Conservation (phyloP, 2,113 vertebrate species). For the Pedionomus torquatus region DNA sequence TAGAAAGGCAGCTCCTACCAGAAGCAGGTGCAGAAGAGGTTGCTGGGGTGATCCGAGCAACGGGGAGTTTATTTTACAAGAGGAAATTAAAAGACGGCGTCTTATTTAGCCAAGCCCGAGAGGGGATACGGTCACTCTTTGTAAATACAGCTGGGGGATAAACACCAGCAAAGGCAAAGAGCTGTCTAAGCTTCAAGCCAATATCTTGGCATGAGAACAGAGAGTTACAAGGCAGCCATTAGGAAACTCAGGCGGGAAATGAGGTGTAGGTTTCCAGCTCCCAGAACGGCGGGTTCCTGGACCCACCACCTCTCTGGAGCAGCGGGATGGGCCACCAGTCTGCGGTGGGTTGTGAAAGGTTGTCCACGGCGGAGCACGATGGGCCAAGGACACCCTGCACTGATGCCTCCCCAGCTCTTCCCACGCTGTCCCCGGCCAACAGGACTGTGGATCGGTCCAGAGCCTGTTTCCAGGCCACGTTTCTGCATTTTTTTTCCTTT, state of each 20-base stretch:
- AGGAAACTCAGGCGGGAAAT: neutral
- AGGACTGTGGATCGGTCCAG: neutral
- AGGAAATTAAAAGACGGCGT: constrained; percentile 61
- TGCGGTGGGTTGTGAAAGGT: neutral
- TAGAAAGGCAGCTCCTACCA: neutral
- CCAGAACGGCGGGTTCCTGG: neutral
- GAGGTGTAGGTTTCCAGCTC: neutral
- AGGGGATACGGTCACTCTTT: neutral
- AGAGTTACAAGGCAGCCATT: neutral
- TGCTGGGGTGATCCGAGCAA: constrained; percentile 31
- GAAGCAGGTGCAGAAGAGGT: constrained; percentile 47
- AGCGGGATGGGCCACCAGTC: neutral
- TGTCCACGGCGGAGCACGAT: neutral
- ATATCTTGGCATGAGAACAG: constrained; percentile 26
- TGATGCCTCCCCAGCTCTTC: neutral
- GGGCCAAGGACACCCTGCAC: neutral
- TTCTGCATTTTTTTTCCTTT: neutral
- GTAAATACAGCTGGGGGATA: constrained; percentile 60
- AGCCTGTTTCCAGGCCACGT: neutral
- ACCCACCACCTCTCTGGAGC: neutral
- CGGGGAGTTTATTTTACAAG: constrained; percentile 43
- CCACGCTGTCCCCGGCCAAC: rapidly evolving
- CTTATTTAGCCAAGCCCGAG: constrained; percentile 47
- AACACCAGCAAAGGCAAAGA: constrained; percentile 18
- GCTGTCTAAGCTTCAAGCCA: constrained; percentile 24